These are phyloP conservation scores for Clostera curtula DNA, from an alignment of 2,888 invertebrate genomes.

Conservation along the genomic window DNA sequence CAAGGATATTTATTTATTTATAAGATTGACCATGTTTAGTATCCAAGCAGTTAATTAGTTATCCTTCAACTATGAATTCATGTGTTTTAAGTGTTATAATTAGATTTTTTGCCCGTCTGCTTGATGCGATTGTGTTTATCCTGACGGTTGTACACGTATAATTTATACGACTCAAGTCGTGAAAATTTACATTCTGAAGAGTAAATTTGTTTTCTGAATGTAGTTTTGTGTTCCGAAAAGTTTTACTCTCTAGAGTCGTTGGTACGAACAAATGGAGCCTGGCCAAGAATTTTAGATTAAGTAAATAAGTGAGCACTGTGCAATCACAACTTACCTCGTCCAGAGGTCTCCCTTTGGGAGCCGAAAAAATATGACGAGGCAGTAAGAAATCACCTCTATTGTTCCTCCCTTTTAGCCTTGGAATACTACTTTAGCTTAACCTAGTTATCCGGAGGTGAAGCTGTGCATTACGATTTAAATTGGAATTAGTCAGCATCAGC, in stretches of 20 bases:
- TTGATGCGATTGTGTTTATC: constrained; percentile 9
- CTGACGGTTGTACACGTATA: constrained; percentile 14
- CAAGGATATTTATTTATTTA: too few species aligned
- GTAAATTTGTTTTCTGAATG: too few species aligned
- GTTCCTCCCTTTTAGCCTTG: constrained; percentile 7
- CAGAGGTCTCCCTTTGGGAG: constrained; percentile 18
- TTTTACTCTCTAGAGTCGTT: constrained; percentile 11
- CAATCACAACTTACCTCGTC: constrained; percentile 26
- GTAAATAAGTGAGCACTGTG: constrained; percentile 27
- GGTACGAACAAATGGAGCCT: constrained; percentile 16
- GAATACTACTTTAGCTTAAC: constrained; percentile 12
- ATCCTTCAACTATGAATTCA: constrained; percentile 9
- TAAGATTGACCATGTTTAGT: constrained; percentile 8
- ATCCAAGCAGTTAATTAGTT: constrained; percentile 15
- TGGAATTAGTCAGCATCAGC: too few species aligned
- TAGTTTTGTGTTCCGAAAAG: too few species aligned
- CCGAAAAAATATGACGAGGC: constrained; percentile 14
- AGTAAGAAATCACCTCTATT: constrained; percentile 17
- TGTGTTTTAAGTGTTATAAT: constrained; percentile 16
- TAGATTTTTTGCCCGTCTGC: constrained; percentile 16
- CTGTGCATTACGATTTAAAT: too few species aligned
- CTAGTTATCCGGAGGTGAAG: too few species aligned
- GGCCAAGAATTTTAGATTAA: constrained; percentile 31
- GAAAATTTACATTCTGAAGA: too few species aligned
- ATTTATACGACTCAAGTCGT: too few species aligned